A percentile compares a stretch with the other conserved stretches of the same genome.
Conservation (phyloP, 2,113 vertebrate species). For the human (Homo sapiens) region GRCh38 chr15:96627001-96627500, state of each 20-base stretch:
- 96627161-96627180: conserved; percentile 86
- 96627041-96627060: conserved; percentile 92
- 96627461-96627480: conserved; percentile 97
- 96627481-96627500: conserved; percentile 90
- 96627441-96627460: conserved; percentile 98
- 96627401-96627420: conserved; percentile 93
- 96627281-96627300: conserved; percentile 89
- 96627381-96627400: conserved; percentile 88
- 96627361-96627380: neutral
- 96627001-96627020: conserved; percentile 96
- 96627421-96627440: conserved; percentile 94
- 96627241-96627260: conserved; percentile 89
- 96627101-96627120: conserved; percentile 98
- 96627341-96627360: neutral
- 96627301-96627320: neutral
- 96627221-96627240: conserved; percentile 96
- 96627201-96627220: conserved; percentile 86
- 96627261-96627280: conserved; percentile 84
- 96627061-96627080: conserved; percentile 99
- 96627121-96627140: conserved; percentile 96
- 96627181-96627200: conserved; percentile 84
- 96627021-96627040: conserved; percentile 94
- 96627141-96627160: conserved; percentile 98
- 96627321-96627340: neutral
- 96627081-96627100: conserved; percentile 99